Conservation (phyloP, 2,113 vertebrate species). For the Thermophis baileyi region DNA sequence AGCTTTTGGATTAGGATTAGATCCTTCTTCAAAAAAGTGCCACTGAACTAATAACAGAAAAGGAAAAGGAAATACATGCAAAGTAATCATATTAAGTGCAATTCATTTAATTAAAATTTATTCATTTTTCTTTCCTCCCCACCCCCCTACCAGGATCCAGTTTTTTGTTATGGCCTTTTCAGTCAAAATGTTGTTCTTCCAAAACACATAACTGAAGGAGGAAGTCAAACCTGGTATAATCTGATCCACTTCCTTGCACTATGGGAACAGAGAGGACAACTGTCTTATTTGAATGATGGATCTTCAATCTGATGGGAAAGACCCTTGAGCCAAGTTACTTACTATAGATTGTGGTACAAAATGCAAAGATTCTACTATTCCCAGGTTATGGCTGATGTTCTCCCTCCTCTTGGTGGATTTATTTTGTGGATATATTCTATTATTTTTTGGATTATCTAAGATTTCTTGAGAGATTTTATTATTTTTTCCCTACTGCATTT, state of each 20-base stretch:
- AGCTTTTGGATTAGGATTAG: neutral
- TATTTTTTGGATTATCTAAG: neutral
- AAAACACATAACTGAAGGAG: neutral
- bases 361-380: neutral
- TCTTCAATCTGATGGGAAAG: neutral
- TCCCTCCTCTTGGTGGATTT: neutral
- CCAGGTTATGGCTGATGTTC: neutral
- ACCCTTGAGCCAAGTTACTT: neutral
- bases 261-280: neutral
- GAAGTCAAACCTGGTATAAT: neutral
- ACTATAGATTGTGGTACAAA: neutral
- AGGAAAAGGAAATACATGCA: neutral
- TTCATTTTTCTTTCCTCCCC: neutral
- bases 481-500: neutral
- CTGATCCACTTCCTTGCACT: neutral
- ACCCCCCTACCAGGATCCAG: neutral
- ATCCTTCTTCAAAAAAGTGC: neutral
- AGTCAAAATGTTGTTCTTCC: neutral
- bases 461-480: neutral
- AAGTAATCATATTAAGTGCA: neutral
- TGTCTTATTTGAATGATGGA: neutral
- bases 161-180: neutral
- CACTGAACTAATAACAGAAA: neutral
- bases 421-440: neutral
- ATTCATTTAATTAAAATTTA: neutral